Evolutionary conservation across 1,140 invertebrate genomes (phyloP).

Genomic region (Oreohelix idahoensis): DNA sequence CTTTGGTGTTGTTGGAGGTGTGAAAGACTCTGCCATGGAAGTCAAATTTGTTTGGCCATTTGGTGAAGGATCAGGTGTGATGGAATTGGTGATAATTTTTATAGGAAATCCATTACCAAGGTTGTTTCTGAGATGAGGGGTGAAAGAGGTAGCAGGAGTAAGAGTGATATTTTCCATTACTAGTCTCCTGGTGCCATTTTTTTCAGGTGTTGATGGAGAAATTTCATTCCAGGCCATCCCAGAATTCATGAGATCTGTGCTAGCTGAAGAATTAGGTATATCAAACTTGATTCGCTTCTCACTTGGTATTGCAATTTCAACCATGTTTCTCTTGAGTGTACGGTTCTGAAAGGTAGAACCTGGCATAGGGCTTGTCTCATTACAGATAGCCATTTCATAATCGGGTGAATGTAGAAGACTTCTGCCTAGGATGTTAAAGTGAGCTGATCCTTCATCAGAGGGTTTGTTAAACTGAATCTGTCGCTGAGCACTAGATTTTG

Average conservation of each 20-base stretch:
- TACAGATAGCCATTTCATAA: slow-evolving; percentile 30
- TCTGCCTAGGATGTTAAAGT: slow-evolving; percentile 4
- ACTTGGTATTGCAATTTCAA: neutral
- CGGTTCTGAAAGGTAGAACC: slow-evolving; percentile 24
- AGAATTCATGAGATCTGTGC: neutral
- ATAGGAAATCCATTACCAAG: neutral
- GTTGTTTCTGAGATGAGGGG: neutral
- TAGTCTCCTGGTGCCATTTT: neutral
- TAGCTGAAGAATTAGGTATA: neutral
- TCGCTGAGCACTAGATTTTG: slow-evolving; percentile 24
- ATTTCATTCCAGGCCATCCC: neutral
- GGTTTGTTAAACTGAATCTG: slow-evolving; percentile 34
- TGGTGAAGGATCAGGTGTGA: neutral
- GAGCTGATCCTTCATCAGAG: neutral
- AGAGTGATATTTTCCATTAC: neutral
- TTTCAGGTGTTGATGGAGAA: neutral
- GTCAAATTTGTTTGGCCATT: neutral
- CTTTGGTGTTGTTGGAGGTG: neutral
- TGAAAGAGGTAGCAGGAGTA: neutral
- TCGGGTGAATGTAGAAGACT: slow-evolving; percentile 30
- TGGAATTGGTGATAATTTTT: slow-evolving; percentile 13
- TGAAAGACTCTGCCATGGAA: slow-evolving; percentile 10
- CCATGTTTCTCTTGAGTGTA: slow-evolving; percentile 31
- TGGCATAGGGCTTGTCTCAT: slow-evolving; percentile 26
- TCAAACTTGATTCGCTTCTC: slow-evolving; percentile 23